Percentiles rank a stretch among this genome's conserved stretches.
Conservation (phyloP, 2,113 vertebrate species). For the Damaliscus lunatus region DNA sequence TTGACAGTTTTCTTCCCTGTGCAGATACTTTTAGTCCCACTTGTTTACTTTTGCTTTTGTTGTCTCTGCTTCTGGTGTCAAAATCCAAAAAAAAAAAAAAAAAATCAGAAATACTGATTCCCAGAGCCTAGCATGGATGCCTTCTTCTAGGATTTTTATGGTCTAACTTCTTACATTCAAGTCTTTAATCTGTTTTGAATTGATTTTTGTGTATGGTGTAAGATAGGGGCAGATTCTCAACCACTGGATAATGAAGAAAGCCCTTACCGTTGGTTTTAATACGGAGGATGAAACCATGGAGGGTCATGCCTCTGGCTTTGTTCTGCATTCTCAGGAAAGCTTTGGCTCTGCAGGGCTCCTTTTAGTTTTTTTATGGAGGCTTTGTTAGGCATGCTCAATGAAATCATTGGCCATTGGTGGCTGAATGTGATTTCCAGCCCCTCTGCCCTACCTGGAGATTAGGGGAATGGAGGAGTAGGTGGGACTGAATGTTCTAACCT, state of each 20-base stretch:
- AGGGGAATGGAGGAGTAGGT: background rate
- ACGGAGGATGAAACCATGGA: background rate
- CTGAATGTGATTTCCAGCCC: rapidly evolving
- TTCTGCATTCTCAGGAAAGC: background rate
- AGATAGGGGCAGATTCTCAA: background rate
- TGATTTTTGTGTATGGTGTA: background rate
- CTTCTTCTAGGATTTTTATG: background rate
- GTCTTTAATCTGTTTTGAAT: background rate
- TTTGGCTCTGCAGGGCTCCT: background rate
- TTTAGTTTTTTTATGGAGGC: background rate
- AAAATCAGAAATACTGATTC: background rate
- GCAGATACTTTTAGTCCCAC: background rate
- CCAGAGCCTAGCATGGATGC: background rate
- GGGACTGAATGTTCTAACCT: background rate
- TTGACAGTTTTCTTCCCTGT: background rate
- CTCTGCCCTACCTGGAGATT: background rate
- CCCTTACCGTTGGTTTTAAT: background rate
- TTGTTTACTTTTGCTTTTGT: background rate
- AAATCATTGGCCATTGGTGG: background rate
- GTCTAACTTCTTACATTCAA: background rate
- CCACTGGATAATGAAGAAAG: background rate
- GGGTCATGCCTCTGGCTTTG: background rate
- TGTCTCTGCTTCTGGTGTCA: background rate
- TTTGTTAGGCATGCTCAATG: background rate
- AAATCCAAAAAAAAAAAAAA: background rate